Conservation (phyloP, 2,113 vertebrate species). For the Setophaga petechia region DNA sequence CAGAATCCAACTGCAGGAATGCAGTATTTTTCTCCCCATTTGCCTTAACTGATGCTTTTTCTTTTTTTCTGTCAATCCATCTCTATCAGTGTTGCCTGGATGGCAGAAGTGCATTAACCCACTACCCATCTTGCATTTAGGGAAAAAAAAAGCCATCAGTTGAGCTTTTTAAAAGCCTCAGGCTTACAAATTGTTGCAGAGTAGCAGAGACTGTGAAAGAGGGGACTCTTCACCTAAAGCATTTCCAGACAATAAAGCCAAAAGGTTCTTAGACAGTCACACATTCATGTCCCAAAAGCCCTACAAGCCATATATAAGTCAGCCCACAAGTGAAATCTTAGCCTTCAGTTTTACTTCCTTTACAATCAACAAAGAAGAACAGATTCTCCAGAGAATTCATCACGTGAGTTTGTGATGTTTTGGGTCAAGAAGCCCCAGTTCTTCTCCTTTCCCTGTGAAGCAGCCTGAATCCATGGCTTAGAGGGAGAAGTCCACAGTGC, state of each 20-base stretch:
- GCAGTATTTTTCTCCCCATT: conserved; percentile 28
- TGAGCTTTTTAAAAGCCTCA: background rate
- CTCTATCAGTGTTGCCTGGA: background rate
- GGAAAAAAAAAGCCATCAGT: background rate
- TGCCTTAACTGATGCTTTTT: background rate
- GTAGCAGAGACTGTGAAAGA: background rate
- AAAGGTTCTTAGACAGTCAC: background rate
- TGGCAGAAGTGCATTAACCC: conserved; percentile 5
- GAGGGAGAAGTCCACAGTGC: background rate
- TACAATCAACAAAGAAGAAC: background rate
- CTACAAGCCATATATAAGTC: background rate
- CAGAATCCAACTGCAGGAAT: background rate
- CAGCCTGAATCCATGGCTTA: background rate
- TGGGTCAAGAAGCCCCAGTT: background rate
- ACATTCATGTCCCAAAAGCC: background rate
- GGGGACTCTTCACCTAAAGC: background rate
- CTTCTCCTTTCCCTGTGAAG: background rate
- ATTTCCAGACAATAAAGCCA: background rate
- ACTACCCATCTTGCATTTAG: background rate
- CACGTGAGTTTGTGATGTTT: fast-evolving
- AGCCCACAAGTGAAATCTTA: background rate
- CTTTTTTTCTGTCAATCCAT: background rate
- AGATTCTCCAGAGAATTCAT: background rate
- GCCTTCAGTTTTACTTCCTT: background rate
- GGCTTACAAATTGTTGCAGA: background rate